Evolutionary conservation across 2,888 invertebrate species (phyloP).

Genomic region (Blomia tropicalis): DNA sequence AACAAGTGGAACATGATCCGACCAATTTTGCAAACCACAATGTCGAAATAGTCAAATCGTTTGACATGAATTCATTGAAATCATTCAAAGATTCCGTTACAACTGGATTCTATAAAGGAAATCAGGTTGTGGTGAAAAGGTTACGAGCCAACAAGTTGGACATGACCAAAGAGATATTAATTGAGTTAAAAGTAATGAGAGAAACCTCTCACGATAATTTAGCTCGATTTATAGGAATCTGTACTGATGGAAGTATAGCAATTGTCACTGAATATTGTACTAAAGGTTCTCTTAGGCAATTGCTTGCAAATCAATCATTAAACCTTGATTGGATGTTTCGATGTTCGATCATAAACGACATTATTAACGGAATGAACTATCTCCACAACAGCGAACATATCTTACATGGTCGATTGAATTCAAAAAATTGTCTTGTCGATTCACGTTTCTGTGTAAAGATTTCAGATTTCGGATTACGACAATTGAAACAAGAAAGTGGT

Average conservation of each 20-base stretch:
- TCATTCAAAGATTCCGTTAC: neutral
- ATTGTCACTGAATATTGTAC: slow-evolving; percentile 94
- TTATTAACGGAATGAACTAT: slow-evolving; percentile 33
- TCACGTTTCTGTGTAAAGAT: slow-evolving; percentile 22
- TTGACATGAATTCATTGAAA: slow-evolving; percentile 4
- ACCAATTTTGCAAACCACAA: neutral
- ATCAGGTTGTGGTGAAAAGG: slow-evolving; percentile 31
- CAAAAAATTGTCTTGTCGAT: slow-evolving; percentile 23
- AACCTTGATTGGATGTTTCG: slow-evolving; percentile 30
- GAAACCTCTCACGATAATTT: slow-evolving; percentile 90
- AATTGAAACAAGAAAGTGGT: slow-evolving; percentile 13
- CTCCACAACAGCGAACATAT: slow-evolving; percentile 28
- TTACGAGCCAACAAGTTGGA: slow-evolving; percentile 30
- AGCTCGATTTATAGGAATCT: slow-evolving; percentile 90
- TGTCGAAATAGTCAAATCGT: neutral
- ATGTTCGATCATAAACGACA: slow-evolving; percentile 29
- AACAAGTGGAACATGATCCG: neutral
- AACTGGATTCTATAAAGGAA: slow-evolving; percentile 24
- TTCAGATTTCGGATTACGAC: slow-evolving; percentile 32
- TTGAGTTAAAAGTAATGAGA: slow-evolving; percentile 44
- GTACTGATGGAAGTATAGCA: slow-evolving; percentile 73
- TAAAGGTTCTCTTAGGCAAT: slow-evolving; percentile 64
- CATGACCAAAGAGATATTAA: slow-evolving; percentile 30
- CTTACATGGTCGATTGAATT: slow-evolving; percentile 23
- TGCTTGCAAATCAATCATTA: slow-evolving; percentile 28